Percentiles rank a stretch among this genome's conserved stretches.
These are phyloP conservation scores for Cyrtonyx montezumae DNA, from an alignment of 2,113 vertebrate genomes.

Conservation along the genomic window DNA sequence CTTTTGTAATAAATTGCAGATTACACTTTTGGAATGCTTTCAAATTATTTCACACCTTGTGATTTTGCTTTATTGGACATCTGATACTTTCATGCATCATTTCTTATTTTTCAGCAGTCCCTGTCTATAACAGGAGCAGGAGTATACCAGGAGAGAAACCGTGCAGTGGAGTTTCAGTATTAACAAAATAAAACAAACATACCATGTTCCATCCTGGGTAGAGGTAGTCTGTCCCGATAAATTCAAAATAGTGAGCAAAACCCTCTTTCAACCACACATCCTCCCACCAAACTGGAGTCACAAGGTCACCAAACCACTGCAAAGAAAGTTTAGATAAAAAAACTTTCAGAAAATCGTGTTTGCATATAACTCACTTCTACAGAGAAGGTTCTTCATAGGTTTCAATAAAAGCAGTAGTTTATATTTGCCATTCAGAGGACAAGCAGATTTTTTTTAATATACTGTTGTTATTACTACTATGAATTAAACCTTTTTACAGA, in stretches of 20 bases:
- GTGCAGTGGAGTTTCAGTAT: not conserved
- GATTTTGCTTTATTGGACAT: constrained; percentile 47
- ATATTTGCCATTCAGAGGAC: not conserved
- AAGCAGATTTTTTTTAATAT: not conserved
- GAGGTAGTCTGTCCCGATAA: constrained; percentile 96
- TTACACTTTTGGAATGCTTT: constrained; percentile 37
- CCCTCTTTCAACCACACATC: constrained; percentile 99
- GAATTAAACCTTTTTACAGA: not conserved
- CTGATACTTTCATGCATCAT: constrained; percentile 25
- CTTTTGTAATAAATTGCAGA: constrained; percentile 38
- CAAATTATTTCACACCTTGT: constrained; percentile 40
- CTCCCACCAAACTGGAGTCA: constrained; percentile 98
- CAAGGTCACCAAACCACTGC: constrained; percentile 98
- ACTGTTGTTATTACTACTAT: not conserved
- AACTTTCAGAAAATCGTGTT: not conserved
- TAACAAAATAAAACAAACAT: constrained; percentile 55
- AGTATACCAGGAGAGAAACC: not conserved
- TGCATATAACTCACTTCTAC: not conserved
- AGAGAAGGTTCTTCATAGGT: not conserved
- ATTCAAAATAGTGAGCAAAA: constrained; percentile 98
- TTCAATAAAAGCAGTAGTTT: not conserved
- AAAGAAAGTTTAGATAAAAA: constrained; percentile 40
- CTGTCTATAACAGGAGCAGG: not conserved
- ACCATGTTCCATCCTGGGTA: constrained; percentile 99
- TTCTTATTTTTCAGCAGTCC: constrained; percentile 14